These are phyloP conservation scores for Dryococelus australis DNA, from an alignment of 2,888 invertebrate species.

Conservation along the genomic window DNA sequence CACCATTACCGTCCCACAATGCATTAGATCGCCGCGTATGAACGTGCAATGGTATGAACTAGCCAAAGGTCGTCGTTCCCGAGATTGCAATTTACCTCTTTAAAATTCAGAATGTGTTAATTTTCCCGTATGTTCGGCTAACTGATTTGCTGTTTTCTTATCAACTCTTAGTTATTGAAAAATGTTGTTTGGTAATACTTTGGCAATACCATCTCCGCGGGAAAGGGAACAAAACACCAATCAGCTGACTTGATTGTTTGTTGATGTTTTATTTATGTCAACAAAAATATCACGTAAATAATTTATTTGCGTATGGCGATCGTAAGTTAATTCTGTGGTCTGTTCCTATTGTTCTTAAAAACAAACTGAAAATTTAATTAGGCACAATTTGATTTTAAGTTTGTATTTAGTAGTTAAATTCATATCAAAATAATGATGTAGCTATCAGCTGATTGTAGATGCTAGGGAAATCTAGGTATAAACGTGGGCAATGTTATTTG, in stretches of 20 bases:
- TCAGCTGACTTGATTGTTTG: not conserved
- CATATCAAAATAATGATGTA: too few species aligned
- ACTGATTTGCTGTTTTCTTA: not conserved
- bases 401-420: too few species aligned
- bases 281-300: not conserved
- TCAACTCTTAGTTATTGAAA: not conserved
- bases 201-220: not conserved
- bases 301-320: not conserved
- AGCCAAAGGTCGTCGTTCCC: constrained; percentile 49
- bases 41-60: constrained; percentile 57
- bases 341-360: too few species aligned
- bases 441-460: too few species aligned
- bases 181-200: not conserved
- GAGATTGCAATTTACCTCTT: not conserved
- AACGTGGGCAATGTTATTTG: too few species aligned
- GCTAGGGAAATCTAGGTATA: too few species aligned
- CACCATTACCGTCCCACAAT: constrained; percentile 60
- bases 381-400: too few species aligned
- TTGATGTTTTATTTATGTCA: not conserved
- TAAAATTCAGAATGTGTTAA: not conserved
- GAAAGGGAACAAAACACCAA: constrained; percentile 16
- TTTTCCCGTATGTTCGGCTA: not conserved
- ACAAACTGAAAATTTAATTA: too few species aligned
- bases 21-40: constrained; percentile 55
- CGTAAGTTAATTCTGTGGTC: too few species aligned